Conservation (phyloP, 2,797 vertebrate genomes). For the Pampus argenteus region DNA sequence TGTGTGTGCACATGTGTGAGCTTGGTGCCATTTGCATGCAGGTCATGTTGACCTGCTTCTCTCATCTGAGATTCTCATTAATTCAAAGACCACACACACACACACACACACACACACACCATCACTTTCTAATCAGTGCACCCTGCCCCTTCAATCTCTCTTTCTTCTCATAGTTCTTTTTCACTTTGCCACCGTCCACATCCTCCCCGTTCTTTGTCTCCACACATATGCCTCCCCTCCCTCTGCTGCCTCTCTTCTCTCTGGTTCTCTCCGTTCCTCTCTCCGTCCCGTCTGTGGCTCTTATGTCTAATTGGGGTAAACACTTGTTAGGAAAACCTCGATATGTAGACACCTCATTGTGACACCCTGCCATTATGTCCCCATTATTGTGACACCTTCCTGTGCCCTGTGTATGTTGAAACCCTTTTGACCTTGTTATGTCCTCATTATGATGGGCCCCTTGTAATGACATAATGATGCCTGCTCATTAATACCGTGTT, state of each 20-base stretch:
- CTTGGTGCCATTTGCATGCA: constrained; percentile 72
- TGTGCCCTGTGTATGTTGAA: constrained; percentile 16
- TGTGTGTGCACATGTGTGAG: constrained; percentile 21
- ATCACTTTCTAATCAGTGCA: constrained; percentile 74
- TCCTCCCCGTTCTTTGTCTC: background rate
- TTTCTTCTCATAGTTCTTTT: constrained; percentile 48
- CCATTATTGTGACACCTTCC: constrained; percentile 48
- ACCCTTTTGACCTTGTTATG: constrained; percentile 56
- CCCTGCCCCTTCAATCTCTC: constrained; percentile 69
- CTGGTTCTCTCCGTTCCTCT: background rate
- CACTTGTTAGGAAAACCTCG: constrained; percentile 50
- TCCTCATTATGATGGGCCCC: constrained; percentile 59
- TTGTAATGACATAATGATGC: constrained; percentile 47
- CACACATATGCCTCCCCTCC: constrained; percentile 21
- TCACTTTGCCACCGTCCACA: constrained; percentile 1
- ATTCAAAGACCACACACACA: constrained; percentile 55
- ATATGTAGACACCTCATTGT: constrained; percentile 38
- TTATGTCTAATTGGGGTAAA: constrained; percentile 67
- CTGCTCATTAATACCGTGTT: constrained; percentile 62
- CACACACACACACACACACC: constrained; percentile 50
- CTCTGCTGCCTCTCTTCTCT: background rate
- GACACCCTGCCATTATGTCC: constrained; percentile 61
- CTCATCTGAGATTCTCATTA: constrained; percentile 78
- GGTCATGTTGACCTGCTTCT: constrained; percentile 69
- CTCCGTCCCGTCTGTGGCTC: constrained; percentile 22